A percentile compares a stretch with the other conserved stretches of the same genome.
These are phyloP conservation scores for Plagiodera versicolora DNA, from an alignment of 2,888 invertebrate species.

Conservation along the genomic window DNA sequence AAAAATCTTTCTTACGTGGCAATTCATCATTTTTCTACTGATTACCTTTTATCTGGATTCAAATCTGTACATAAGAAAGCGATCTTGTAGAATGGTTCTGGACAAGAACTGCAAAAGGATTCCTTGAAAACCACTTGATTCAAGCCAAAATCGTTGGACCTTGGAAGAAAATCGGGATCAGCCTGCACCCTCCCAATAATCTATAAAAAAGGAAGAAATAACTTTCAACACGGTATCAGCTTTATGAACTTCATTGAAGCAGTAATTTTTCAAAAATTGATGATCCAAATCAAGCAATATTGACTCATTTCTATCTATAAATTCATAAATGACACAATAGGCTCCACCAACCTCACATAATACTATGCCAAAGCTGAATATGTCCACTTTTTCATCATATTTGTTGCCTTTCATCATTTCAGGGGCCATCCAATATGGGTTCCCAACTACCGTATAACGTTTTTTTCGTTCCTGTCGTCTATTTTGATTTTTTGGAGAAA, in stretches of 20 bases:
- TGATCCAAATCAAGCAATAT: neutral
- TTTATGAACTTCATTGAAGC: no score
- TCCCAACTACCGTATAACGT: constrained; percentile 93
- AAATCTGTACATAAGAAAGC: constrained; percentile 90
- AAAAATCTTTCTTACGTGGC: no score
- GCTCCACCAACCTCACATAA: constrained; percentile 80
- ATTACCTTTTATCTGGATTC: constrained; percentile 84
- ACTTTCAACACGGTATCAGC: no score
- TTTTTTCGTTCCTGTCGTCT: constrained; percentile 72
- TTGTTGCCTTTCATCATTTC: constrained; percentile 98
- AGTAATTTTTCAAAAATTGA: no score
- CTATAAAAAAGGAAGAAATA: no score
- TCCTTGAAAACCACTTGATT: constrained; percentile 84
- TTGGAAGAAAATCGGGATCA: constrained; percentile 90
- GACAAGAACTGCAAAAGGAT: constrained; percentile 82
- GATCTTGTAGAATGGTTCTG: constrained; percentile 83
- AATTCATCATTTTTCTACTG: no score
- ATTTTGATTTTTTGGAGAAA: constrained; percentile 45
- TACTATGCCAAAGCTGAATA: constrained; percentile 94
- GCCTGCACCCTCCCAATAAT: constrained; percentile 94
- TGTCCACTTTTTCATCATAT: constrained; percentile 95
- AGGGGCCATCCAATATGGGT: constrained; percentile 98
- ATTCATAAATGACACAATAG: no score
- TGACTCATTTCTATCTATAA: no score
- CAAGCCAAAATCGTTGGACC: constrained; percentile 89